Evolutionary conservation across 2,888 invertebrate genomes (phyloP).

Genomic region (Diplolepis rosae): DNA sequence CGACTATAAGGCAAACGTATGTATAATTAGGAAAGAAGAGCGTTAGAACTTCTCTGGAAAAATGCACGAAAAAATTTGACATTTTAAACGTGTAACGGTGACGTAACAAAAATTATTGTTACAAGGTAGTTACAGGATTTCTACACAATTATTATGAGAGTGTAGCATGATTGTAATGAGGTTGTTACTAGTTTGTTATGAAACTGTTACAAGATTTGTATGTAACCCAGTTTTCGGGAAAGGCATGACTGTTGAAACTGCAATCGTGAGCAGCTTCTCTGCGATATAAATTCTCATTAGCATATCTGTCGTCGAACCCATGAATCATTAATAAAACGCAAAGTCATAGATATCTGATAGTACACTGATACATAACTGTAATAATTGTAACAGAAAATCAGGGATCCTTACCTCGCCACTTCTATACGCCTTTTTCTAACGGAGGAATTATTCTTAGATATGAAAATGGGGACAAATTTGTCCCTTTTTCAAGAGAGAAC

Average conservation of each 20-base stretch:
- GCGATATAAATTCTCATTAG: constrained; percentile 6
- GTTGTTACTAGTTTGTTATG: too few species aligned
- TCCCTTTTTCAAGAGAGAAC: neutral
- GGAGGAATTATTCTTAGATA: neutral
- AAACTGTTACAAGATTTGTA: too few species aligned
- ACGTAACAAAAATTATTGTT: too few species aligned
- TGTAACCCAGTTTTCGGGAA: too few species aligned
- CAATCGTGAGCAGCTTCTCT: constrained; percentile 1
- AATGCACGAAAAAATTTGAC: too few species aligned
- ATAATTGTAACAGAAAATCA: constrained; percentile 2
- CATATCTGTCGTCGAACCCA: constrained; percentile 14
- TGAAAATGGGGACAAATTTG: neutral
- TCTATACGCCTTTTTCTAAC: neutral
- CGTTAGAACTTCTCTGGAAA: too few species aligned
- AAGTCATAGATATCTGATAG: constrained; percentile 3
- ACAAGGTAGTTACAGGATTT: too few species aligned
- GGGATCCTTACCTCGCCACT: neutral
- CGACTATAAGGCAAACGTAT: constrained; percentile 5
- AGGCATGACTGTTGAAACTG: constrained; percentile 13
- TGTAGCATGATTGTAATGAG: too few species aligned
- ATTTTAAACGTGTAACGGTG: too few species aligned
- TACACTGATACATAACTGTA: neutral
- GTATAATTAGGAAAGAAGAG: constrained; percentile 5
- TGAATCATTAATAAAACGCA: neutral
- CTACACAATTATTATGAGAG: too few species aligned